Evolutionary conservation across 1,140 invertebrate species (phyloP).

Genomic region (Condylostylus longicornis): DNA sequence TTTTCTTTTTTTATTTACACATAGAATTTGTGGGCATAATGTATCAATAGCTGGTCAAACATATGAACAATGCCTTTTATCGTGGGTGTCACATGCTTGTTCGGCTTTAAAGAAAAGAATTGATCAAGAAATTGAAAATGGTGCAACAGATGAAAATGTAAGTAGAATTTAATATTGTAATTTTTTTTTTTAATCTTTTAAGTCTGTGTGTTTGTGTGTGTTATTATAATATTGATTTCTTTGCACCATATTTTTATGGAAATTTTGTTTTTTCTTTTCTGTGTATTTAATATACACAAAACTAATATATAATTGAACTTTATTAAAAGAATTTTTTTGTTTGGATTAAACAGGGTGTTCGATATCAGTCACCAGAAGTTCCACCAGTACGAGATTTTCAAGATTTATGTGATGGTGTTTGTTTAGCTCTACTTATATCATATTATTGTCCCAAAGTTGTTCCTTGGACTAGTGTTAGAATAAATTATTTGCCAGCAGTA

Average conservation of each 20-base stretch:
- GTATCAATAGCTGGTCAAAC: constrained; percentile 44
- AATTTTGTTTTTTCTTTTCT: neutral
- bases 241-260: neutral
- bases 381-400: constrained; percentile 32
- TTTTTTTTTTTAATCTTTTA: neutral
- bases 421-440: constrained; percentile 72
- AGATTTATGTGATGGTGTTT: constrained; percentile 84
- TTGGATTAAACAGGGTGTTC: constrained; percentile 15
- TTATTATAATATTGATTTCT: neutral
- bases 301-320: neutral
- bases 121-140: constrained; percentile 32
- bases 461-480: constrained; percentile 53
- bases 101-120: constrained; percentile 53
- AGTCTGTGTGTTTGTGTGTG: neutral
- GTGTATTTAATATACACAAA: neutral
- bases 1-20: no score
- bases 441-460: constrained; percentile 88
- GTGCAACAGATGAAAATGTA: constrained; percentile 27
- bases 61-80: constrained; percentile 73
- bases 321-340: neutral
- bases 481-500: constrained; percentile 49
- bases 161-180: neutral
- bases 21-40: constrained; percentile 28
- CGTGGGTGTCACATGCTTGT: constrained; percentile 82
- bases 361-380: constrained; percentile 28